These are phyloP conservation scores for Pelmatolapia mariae DNA, from an alignment of 2,113 vertebrate genomes.

Conservation along the genomic window DNA sequence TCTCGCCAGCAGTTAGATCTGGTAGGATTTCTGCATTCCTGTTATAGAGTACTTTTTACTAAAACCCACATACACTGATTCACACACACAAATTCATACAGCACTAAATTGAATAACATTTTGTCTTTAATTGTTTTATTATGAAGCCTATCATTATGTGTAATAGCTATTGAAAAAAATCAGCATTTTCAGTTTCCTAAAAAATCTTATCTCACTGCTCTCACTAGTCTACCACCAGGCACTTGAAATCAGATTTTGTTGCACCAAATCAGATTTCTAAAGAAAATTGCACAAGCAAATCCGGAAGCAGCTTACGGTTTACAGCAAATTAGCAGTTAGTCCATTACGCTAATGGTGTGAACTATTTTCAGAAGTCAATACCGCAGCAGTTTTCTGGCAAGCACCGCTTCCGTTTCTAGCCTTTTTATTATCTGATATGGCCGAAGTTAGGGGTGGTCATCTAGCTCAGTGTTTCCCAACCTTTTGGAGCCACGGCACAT, in stretches of 20 bases:
- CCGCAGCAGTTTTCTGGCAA: not conserved
- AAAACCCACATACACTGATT: fast-evolving
- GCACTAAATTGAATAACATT: not conserved
- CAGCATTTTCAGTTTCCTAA: not conserved
- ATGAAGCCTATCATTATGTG: not conserved
- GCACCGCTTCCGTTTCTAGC: fast-evolving
- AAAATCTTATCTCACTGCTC: fast-evolving
- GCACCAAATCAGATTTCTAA: not conserved
- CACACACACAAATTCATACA: not conserved
- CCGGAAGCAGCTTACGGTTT: fast-evolving
- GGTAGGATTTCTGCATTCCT: not conserved
- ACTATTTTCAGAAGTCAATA: not conserved
- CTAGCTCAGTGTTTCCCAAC: not conserved
- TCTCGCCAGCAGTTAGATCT: not conserved
- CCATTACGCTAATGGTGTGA: not conserved
- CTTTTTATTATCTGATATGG: not conserved
- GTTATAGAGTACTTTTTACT: not conserved
- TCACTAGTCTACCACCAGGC: not conserved
- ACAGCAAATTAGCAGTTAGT: not conserved
- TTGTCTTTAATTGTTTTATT: not conserved
- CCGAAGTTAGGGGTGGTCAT: not conserved
- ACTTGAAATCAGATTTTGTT: not conserved
- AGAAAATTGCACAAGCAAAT: not conserved
- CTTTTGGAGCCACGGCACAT: not conserved
- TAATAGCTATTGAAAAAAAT: not conserved